A percentile compares a stretch with the other conserved stretches of the same genome.
Evolutionary conservation across 1,140 invertebrate genomes (phyloP).

Genomic region (Belonocnema kinseyi): DNA sequence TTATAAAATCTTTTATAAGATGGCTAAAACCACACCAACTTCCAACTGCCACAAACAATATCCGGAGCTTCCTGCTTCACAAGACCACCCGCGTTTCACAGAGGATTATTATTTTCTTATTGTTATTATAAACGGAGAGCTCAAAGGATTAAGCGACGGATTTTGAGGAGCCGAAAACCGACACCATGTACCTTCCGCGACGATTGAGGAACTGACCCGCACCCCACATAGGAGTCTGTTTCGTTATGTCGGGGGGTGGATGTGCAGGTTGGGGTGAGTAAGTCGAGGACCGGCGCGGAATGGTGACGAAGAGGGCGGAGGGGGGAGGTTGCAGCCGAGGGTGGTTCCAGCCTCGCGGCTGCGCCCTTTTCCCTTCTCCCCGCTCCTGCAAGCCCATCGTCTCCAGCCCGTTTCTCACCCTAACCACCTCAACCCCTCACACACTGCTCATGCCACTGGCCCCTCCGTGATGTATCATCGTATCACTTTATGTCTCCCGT

Average conservation of each 20-base stretch:
- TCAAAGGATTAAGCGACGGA: too few species aligned
- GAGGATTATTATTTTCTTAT: neutral
- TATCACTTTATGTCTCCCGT: slow-evolving; percentile 62
- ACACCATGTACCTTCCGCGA: slow-evolving; percentile 14
- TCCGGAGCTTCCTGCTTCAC: too few species aligned
- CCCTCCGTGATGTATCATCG: slow-evolving; percentile 55
- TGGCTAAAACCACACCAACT: neutral
- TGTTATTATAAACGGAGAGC: neutral
- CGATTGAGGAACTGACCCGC: slow-evolving; percentile 19
- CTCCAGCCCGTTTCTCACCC: slow-evolving; percentile 31
- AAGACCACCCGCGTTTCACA: too few species aligned
- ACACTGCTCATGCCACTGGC: neutral
- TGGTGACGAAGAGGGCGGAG: neutral
- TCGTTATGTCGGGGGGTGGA: slow-evolving; percentile 22
- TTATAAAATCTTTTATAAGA: too few species aligned
- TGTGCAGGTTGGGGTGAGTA: neutral
- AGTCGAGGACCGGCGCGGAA: slow-evolving; percentile 8
- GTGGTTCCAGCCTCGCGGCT: slow-evolving; percentile 60
- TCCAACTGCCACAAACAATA: too few species aligned
- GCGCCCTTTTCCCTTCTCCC: slow-evolving; percentile 58
- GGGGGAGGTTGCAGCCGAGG: slow-evolving; percentile 52
- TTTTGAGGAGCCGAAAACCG: neutral
- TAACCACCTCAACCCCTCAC: slow-evolving; percentile 32
- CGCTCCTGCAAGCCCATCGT: slow-evolving; percentile 33
- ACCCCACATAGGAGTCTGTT: slow-evolving; percentile 30